Conservation (phyloP, 1,140 invertebrate genomes). For the Nylanderia fulva region DNA sequence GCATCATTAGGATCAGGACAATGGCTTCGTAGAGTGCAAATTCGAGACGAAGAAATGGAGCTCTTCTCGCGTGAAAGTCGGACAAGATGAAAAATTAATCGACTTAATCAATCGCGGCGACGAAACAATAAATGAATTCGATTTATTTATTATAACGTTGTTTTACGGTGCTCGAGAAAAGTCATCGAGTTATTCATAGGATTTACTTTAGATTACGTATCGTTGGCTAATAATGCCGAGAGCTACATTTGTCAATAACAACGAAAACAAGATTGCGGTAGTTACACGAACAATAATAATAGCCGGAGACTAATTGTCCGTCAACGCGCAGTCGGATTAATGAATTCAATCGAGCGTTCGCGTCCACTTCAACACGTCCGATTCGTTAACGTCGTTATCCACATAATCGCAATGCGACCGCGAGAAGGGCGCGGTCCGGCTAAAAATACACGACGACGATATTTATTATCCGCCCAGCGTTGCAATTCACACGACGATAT, state of each 20-base stretch:
- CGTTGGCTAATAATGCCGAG: not conserved
- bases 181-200: not conserved
- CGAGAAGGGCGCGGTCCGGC: conserved; percentile 49
- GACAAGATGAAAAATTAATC: not conserved
- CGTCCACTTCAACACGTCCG: conserved; percentile 1
- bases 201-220: not conserved
- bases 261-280: conserved; percentile 3
- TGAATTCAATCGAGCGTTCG: conserved; percentile 40
- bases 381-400: conserved; percentile 51
- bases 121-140: not conserved
- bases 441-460: conserved; percentile 44
- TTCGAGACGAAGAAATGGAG: conserved; percentile 2
- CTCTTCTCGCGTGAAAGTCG: not conserved
- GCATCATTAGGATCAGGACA: not conserved
- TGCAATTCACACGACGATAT: conserved; percentile 53
- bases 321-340: conserved; percentile 25
- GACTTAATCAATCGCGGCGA: not conserved
- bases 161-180: not conserved
- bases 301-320: conserved; percentile 29
- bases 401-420: conserved; percentile 46
- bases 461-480: conserved; percentile 32
- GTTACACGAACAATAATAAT: not conserved
- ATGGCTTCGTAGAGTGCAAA: not conserved
- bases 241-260: not conserved
- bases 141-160: not conserved